Base-by-base conservation (phyloP, 1,140 invertebrate species). In the Meteorus sp. region DNA sequence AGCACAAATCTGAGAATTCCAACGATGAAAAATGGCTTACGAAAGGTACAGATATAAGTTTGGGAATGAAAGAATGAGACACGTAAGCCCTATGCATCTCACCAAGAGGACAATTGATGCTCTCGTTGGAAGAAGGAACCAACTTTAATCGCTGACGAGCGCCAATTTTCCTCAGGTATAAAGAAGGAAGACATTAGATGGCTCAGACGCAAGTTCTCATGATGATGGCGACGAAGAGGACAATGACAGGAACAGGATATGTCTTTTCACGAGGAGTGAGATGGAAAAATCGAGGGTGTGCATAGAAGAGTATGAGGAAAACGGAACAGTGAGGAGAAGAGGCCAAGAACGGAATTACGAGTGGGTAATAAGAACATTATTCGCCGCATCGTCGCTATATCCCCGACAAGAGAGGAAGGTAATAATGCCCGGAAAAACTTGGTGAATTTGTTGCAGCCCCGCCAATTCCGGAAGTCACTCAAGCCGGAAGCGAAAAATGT, bases 111-210 rank as follows among this genome's bases (percentile, higher is more conserved):
- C 31, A 48, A 58, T 50, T 43, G 56, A 58, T 37, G 47, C 31
- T n/a, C n/a, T 27, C 23, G 29, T 33, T 50, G 15, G n/a, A n/a
- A n/a, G n/a, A n/a, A 20, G 22, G 41, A 52, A 58, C 45, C 23
- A 58, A 58, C 33, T 58, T 58, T 51, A 58, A 58, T 58, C 56
- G 56, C 22, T 27, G 33, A 43, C 47, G 50, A 23, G 33, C 20
- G 50, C 37, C 56, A 58, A 58, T 58, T 58, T 58, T 50, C 45
- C 17, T 37, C 17, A 23, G 33, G 22, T n/a, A 33, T n/a, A n/a
- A n/a, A 58, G 22, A 43, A 43, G 33, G 25, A 51, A 58, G 56
- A 51, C 35, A 58, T 58, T 58, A 58, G 47, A 20, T 29, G 50
- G n/a, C n/a, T n/a, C n/a, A n/a, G n/a, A n/a, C 29, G 8, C 17